Percentiles rank a stretch among this genome's conserved stretches.
These are phyloP conservation scores for Andrena bucephala DNA, from an alignment of 2,888 invertebrate genomes.

Conservation along the genomic window DNA sequence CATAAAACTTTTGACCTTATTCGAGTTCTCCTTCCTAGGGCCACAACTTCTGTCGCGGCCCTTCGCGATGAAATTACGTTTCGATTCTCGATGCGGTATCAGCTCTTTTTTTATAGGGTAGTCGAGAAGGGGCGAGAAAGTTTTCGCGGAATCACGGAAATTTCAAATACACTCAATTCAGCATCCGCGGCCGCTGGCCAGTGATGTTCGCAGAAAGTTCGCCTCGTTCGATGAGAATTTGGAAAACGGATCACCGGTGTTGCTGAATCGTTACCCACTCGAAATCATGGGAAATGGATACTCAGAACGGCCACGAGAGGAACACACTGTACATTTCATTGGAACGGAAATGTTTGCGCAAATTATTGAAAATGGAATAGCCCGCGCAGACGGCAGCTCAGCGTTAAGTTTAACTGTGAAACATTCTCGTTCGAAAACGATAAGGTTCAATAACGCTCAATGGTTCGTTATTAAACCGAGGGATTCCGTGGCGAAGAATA, in stretches of 20 bases:
- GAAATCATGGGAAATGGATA: not conserved
- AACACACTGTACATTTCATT: too few species aligned
- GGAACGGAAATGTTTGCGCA: too few species aligned
- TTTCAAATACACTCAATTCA: constrained; percentile 47
- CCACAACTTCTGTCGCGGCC: constrained; percentile 62
- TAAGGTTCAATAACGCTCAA: constrained; percentile 10
- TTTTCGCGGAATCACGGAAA: constrained; percentile 40
- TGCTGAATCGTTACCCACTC: constrained; percentile 8
- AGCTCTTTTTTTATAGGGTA: not conserved
- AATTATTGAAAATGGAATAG: constrained; percentile 1
- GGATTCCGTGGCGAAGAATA: constrained; percentile 21
- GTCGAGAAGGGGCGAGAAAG: not conserved
- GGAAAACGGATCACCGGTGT: constrained; percentile 17
- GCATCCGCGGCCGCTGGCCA: constrained; percentile 31
- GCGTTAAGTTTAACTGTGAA: not conserved
- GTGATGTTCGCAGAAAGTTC: constrained; percentile 22
- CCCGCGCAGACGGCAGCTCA: not conserved
- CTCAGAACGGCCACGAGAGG: too few species aligned
- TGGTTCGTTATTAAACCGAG: not conserved
- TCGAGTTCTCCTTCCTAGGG: constrained; percentile 50
- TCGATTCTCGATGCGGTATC: constrained; percentile 51
- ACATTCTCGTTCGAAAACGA: not conserved
- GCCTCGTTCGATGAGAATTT: constrained; percentile 20
- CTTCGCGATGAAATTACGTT: constrained; percentile 64
- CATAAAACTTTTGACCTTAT: constrained; percentile 58